A percentile compares a stretch with the other conserved stretches of the same genome.
phyloP scores from a whole-genome alignment of 2,888 invertebrate species.

The Galerucella nymphaeae region DNA sequence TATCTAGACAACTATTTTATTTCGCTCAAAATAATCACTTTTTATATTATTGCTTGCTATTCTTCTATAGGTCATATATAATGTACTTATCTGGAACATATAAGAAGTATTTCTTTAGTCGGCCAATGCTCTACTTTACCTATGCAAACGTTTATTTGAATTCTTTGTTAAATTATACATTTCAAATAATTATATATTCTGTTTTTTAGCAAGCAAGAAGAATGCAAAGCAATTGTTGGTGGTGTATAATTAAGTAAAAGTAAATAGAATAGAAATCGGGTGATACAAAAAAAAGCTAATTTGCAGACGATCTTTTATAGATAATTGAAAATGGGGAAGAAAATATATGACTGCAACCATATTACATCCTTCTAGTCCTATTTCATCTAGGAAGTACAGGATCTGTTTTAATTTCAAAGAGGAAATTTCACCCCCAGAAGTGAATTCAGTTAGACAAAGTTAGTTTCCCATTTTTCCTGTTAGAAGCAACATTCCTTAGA shows the following conservation, averaged over 20 bases:
- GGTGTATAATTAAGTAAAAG: background rate
- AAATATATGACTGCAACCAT: too few species aligned
- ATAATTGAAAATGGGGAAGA: background rate
- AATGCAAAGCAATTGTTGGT: background rate
- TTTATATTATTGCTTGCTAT: constrained; percentile 28
- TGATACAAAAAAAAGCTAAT: background rate
- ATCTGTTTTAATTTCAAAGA: too few species aligned
- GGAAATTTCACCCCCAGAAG: too few species aligned
- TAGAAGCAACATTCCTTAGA: too few species aligned
- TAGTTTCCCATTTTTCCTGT: too few species aligned
- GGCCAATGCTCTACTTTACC: background rate
- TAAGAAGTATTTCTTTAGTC: constrained; percentile 16
- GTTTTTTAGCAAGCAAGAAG: background rate
- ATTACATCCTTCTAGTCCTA: too few species aligned
- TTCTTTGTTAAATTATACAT: background rate
- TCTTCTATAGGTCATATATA: background rate
- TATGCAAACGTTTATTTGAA: background rate
- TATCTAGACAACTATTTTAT: constrained; percentile 39
- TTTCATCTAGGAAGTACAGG: too few species aligned
- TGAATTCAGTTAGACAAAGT: too few species aligned
- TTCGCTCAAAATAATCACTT: constrained; percentile 30
- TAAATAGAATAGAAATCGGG: background rate
- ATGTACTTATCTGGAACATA: constrained; percentile 2
- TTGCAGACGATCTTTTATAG: background rate
- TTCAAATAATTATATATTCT: background rate